A percentile compares a stretch with the other conserved stretches of the same genome.
phyloP scores from a whole-genome alignment of 2,113 vertebrate genomes.

The Equus przewalskii region DNA sequence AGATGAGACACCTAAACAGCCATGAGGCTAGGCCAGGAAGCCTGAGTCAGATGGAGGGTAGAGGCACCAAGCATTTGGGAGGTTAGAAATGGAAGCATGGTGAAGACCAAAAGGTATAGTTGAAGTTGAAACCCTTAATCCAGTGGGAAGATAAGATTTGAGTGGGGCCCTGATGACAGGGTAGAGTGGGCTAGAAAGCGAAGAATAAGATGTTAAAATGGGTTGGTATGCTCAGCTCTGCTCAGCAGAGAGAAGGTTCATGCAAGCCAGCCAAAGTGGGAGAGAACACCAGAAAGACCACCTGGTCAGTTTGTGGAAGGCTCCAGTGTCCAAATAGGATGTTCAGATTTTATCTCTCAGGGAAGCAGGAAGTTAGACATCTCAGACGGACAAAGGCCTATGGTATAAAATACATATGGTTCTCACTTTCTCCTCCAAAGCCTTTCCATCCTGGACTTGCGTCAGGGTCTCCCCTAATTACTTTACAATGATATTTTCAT shows the following conservation, averaged over 20 bases:
- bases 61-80: background rate
- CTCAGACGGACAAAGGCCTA: background rate
- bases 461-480: background rate
- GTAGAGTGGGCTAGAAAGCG: background rate
- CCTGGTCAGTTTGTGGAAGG: background rate
- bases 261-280: background rate
- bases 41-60: too few species aligned
- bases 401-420: rapidly evolving
- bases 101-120: background rate
- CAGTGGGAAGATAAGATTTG: background rate
- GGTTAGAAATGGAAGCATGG: background rate
- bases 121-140: background rate
- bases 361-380: background rate
- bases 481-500: background rate
- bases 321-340: background rate
- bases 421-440: background rate
- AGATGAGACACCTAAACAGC: background rate
- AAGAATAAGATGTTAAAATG: background rate
- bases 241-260: background rate
- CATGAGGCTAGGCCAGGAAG: background rate
- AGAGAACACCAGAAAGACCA: background rate
- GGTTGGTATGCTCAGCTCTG: background rate
- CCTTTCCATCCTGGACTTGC: background rate
- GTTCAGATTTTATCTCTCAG: background rate
- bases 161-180: background rate